phyloP scores from a whole-genome alignment of 1,140 invertebrate species.

The Lordiphosa mommai region DNA sequence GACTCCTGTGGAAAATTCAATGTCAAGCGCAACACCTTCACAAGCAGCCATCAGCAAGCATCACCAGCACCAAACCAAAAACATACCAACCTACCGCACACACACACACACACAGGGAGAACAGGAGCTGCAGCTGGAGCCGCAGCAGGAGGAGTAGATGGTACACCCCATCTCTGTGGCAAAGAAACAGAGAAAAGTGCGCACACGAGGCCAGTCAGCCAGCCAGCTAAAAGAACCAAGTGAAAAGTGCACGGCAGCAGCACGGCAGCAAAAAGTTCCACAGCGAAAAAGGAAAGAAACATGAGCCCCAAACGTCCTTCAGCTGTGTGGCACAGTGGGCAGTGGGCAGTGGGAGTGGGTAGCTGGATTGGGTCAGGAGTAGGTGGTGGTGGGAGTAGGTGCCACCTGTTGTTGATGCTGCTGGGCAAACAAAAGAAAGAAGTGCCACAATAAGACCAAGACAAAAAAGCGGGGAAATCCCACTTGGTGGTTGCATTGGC shows the following conservation, averaged over 20 bases:
- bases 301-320: conserved; percentile 52
- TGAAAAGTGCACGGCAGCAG: conserved; percentile 12
- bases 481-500: too few relatives aligned
- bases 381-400: conserved; percentile 50
- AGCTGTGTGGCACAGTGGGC: conserved; percentile 20
- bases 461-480: conserved; percentile 10
- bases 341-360: conserved; percentile 2
- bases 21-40: conserved; percentile 1
- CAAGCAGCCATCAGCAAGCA: background rate
- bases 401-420: conserved; percentile 55
- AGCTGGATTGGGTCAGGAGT: background rate
- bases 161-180: background rate
- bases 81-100: background rate
- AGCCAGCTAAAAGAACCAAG: conserved; percentile 34
- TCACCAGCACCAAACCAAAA: background rate
- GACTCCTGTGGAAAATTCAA: background rate
- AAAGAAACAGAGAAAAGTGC: too few relatives aligned
- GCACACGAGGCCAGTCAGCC: background rate
- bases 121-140: background rate
- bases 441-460: conserved; percentile 56
- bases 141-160: background rate
- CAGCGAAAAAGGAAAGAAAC: conserved; percentile 46
- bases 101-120: background rate
- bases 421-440: conserved; percentile 52
- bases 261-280: conserved; percentile 37